Evolutionary conservation across 2,797 vertebrate genomes (phyloP).

Genomic region (Eutrigla gurnardus): DNA sequence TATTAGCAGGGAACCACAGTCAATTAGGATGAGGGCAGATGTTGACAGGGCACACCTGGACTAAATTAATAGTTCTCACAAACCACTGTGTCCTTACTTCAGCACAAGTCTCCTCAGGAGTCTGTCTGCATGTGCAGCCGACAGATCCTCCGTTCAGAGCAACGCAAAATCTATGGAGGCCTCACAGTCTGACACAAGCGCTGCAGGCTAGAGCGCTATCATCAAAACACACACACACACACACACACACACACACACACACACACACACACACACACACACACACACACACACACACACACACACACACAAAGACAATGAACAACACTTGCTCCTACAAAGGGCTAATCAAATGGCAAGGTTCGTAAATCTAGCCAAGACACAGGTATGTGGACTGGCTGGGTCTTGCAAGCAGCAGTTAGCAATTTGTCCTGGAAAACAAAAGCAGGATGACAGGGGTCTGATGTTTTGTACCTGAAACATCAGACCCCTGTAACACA

Average conservation of each 20-base stretch:
- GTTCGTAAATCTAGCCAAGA: slow-evolving; percentile 78
- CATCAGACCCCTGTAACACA: background rate
- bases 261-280: slow-evolving; percentile 1
- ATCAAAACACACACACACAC: slow-evolving; percentile 33
- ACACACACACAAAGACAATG: slow-evolving; percentile 37
- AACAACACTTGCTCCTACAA: slow-evolving; percentile 55
- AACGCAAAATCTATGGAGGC: slow-evolving; percentile 34
- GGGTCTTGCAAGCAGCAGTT: slow-evolving; percentile 67
- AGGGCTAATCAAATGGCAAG: slow-evolving; percentile 65
- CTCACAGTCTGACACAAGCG: slow-evolving; percentile 37
- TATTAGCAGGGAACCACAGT: slow-evolving; percentile 8
- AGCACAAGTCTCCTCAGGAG: slow-evolving; percentile 32
- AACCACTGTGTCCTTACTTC: slow-evolving; percentile 32
- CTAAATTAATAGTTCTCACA: slow-evolving; percentile 42
- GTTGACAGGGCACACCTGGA: slow-evolving; percentile 54
- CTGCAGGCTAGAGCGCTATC: slow-evolving; percentile 51
- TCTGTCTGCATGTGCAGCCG: slow-evolving; percentile 31
- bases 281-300: slow-evolving; percentile 18
- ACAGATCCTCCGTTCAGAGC: slow-evolving; percentile 48
- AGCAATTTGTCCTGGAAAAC: slow-evolving; percentile 45
- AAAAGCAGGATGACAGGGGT: slow-evolving; percentile 24
- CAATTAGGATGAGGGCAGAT: slow-evolving; percentile 20
- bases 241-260: slow-evolving; percentile 14
- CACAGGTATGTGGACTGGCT: slow-evolving; percentile 78
- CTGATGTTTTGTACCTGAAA: slow-evolving; percentile 23